A percentile compares a stretch with the other conserved stretches of the same genome.
Evolutionary conservation across 2,113 vertebrate genomes (phyloP).

Genomic region (Pomatorhinus ruficollis): DNA sequence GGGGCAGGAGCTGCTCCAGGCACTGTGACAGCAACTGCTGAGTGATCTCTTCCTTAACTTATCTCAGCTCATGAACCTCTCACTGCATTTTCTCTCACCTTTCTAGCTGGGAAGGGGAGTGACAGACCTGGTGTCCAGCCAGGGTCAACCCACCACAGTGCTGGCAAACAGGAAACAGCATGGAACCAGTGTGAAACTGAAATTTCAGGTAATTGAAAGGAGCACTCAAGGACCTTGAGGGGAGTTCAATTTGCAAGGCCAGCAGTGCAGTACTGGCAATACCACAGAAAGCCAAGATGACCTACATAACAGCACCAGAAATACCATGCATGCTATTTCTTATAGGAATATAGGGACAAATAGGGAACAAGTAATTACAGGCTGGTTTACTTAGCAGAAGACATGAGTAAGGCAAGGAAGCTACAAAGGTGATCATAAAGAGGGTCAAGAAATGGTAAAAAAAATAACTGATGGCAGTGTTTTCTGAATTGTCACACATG

Average conservation of each 20-base stretch:
- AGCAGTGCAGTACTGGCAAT: background rate
- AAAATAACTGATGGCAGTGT: background rate
- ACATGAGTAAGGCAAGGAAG: background rate
- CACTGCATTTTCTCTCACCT: background rate
- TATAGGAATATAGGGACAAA: background rate
- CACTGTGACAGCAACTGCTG: background rate
- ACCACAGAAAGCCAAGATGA: background rate
- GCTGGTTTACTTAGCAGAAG: background rate
- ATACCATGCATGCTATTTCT: background rate
- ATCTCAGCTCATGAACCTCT: fast-evolving
- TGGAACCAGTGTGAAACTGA: background rate
- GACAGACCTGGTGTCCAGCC: background rate
- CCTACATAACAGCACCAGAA: background rate
- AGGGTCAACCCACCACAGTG: background rate
- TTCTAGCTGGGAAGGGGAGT: background rate
- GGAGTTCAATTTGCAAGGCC: background rate
- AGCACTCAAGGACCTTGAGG: background rate
- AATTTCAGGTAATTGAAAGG: background rate
- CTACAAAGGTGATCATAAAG: background rate
- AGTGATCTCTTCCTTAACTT: background rate
- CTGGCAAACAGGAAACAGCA: background rate
- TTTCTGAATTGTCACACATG: background rate
- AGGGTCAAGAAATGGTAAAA: background rate
- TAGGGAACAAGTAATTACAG: background rate
- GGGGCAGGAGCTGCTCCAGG: background rate